Base-by-base conservation (phyloP, 2,888 invertebrate genomes). In the Ametastegia equiseti region DNA sequence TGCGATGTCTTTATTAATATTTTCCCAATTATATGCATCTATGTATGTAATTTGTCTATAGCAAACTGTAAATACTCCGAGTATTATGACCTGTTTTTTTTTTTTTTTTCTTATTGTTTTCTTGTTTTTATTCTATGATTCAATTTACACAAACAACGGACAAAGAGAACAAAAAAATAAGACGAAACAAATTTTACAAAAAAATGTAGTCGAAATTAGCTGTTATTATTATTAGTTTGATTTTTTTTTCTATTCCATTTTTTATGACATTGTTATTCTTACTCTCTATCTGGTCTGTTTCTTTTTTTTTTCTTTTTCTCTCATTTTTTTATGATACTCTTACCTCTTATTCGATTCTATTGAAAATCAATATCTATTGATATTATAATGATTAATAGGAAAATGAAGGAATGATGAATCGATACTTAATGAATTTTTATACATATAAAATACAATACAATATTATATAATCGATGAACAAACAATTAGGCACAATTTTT, bases 401-500 rank as follows among this genome's bases (percentile, higher is more conserved):
- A 54, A 54, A 54, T 1, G 23, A 54, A 54, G 1, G 9, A 54
- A 30, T 13, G 36, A 65, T 65, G n/a, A 65, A 65, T 39, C 67
- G 23, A 67, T 39, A 67, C 67, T 67, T 36, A 39, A 39, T 27
- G 19, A 67, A 65, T 36, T n/a, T n/a, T n/a, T n/a, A n/a, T n/a
- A n/a, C n/a, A n/a, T n/a, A n/a, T n/a, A n/a, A n/a, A n/a, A n/a
- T n/a, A n/a, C n/a, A n/a, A n/a, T n/a, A n/a, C n/a, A 39, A 36
- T 65, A 65, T 39, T 5, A 54, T n/a, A 50, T 9, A 6, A 65
- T 39, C 36, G 39, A 67, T 9, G 39, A 67, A 67, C 36, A 67
- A 67, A n/a, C n/a, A 67, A 67, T 39, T 33, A 67, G 67, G 23
- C 36, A 67, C 65, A 65, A 67, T 67, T 67, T 19, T 67, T 9